Conservation (phyloP, 2,113 vertebrate species). For the Megaceryle maxima region DNA sequence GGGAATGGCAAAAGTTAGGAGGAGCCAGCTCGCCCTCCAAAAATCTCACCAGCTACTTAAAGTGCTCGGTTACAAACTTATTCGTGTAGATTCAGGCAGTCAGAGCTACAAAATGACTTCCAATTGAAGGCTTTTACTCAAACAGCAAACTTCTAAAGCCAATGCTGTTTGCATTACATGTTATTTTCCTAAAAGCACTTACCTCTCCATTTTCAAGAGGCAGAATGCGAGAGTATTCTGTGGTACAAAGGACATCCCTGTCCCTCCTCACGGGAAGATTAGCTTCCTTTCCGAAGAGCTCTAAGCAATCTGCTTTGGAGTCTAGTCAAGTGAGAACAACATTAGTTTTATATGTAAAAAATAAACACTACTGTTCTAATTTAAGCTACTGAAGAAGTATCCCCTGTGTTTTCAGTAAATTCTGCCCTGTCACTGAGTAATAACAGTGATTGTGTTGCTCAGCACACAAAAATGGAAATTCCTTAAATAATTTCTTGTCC, state of each 20-base stretch:
- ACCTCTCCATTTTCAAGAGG: conserved; percentile 94
- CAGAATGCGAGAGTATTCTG: conserved; percentile 87
- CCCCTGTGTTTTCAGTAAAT: neutral
- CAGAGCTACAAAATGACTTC: neutral
- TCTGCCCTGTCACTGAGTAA: accelerated
- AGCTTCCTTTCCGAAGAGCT: conserved; percentile 81
- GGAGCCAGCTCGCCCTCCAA: neutral
- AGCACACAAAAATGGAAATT: neutral
- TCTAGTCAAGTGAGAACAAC: conserved; percentile 69
- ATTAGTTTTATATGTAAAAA: neutral
- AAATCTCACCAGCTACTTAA: neutral
- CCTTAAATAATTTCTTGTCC: neutral
- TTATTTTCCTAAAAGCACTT: neutral
- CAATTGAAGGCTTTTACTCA: neutral
- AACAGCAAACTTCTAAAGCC: neutral
- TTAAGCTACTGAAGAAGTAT: neutral
- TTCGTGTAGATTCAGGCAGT: neutral
- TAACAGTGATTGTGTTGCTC: neutral
- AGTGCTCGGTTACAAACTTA: neutral
- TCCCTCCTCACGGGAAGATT: conserved; percentile 75
- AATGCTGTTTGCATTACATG: neutral
- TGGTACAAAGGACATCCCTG: conserved; percentile 86
- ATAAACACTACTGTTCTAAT: neutral
- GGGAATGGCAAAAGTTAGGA: neutral
- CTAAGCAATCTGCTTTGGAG: conserved; percentile 84